phyloP scores from a whole-genome alignment of 2,113 vertebrate genomes.

The Brachypteracias leptosomus region DNA sequence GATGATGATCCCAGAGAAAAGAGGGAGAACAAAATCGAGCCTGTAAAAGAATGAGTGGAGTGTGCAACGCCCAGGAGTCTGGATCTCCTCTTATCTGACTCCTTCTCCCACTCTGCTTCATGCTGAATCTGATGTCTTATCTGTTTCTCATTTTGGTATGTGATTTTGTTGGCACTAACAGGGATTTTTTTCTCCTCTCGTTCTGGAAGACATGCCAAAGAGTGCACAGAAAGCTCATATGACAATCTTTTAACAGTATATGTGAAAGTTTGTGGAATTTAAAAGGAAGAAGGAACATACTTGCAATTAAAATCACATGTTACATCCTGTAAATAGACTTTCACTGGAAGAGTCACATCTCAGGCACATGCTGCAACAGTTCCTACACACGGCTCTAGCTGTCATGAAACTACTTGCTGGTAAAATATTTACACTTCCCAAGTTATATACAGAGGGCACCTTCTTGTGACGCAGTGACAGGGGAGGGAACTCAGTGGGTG shows the following conservation, averaged over 20 bases:
- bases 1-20: not conserved
- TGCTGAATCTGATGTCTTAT: constrained; percentile 32
- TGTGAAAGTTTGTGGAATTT: constrained; percentile 27
- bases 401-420: not conserved
- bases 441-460: not conserved
- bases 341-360: constrained; percentile 2
- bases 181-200: not conserved
- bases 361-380: constrained; percentile 9
- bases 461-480: not conserved
- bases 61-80: not conserved
- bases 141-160: constrained; percentile 48
- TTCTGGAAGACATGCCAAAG: constrained; percentile 37
- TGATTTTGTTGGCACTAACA: constrained; percentile 41
- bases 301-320: constrained; percentile 62
- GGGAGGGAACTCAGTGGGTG: not conserved
- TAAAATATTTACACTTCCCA: not conserved
- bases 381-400: not conserved
- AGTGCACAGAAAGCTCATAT: constrained; percentile 3
- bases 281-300: constrained; percentile 17
- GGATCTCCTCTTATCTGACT: not conserved
- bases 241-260: constrained; percentile 40
- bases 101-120: not conserved
- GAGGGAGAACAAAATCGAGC: not conserved
- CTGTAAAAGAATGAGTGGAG: not conserved
- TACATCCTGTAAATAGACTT: constrained; percentile 30